These are phyloP conservation scores for Pachycephala philippinensis DNA, from an alignment of 2,113 vertebrate genomes.

Conservation along the genomic window DNA sequence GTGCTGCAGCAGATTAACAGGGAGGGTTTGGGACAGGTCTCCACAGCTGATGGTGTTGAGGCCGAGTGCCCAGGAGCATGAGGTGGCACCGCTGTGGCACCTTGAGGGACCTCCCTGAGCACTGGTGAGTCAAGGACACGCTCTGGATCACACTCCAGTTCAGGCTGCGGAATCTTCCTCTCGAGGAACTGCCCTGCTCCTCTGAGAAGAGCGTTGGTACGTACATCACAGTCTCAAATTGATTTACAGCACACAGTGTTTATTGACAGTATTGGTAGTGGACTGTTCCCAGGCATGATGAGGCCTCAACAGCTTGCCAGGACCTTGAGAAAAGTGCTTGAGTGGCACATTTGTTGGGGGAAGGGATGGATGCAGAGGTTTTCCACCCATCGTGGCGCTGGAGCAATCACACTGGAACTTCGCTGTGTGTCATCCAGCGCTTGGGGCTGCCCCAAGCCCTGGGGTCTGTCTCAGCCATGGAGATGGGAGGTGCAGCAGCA, in stretches of 20 bases:
- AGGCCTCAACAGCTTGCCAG: not conserved
- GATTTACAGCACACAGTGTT: not conserved
- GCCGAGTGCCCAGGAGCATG: accelerated
- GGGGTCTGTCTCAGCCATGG: not conserved
- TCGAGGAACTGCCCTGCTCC: not conserved
- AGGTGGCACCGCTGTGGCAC: accelerated
- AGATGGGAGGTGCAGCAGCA: accelerated
- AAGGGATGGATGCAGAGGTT: not conserved
- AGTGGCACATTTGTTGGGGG: not conserved
- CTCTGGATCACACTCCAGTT: not conserved
- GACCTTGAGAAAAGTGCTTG: not conserved
- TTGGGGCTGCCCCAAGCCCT: not conserved
- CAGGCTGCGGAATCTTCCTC: not conserved
- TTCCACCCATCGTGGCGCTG: accelerated
- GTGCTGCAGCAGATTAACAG: accelerated
- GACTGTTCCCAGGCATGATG: accelerated
- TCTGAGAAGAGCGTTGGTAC: not conserved
- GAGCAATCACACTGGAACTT: not conserved
- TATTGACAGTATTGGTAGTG: not conserved
- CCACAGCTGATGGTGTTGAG: accelerated
- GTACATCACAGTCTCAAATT: not conserved
- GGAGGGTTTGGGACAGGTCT: too few relatives aligned
- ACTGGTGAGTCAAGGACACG: not conserved
- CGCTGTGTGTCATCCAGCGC: accelerated
- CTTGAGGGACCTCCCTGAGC: not conserved